These are phyloP conservation scores for Eueremaeus valkanovi DNA, from an alignment of 2,888 invertebrate species.

Conservation along the genomic window DNA sequence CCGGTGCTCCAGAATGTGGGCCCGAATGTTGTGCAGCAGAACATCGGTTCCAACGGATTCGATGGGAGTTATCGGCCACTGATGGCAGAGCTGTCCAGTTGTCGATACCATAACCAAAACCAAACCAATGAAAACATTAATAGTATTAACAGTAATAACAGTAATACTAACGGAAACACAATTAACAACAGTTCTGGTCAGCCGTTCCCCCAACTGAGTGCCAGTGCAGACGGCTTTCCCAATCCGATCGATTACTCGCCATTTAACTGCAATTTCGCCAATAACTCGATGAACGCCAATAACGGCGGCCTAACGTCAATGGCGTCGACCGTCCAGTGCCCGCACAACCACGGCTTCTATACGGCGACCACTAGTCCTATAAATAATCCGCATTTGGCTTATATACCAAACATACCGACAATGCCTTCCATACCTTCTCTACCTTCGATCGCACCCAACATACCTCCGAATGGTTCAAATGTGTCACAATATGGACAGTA, in stretches of 20 bases:
- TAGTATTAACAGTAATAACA: slow-evolving; percentile 15
- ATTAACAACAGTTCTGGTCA: not conserved
- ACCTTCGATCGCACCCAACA: slow-evolving; percentile 2
- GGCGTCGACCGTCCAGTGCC: slow-evolving; percentile 40
- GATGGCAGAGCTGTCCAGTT: slow-evolving; percentile 5
- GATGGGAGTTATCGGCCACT: not conserved
- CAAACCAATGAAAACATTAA: not conserved
- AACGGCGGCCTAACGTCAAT: slow-evolving; percentile 48
- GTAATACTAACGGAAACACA: not conserved
- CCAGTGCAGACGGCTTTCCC: not conserved
- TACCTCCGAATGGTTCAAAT: slow-evolving; percentile 31
- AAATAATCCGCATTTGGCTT: slow-evolving; percentile 21
- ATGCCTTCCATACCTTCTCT: slow-evolving; percentile 28
- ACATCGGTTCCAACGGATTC: not conserved
- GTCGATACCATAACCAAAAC: slow-evolving; percentile 11
- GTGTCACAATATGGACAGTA: slow-evolving; percentile 20
- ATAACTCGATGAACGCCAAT: slow-evolving; percentile 45
- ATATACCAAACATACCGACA: slow-evolving; percentile 32
- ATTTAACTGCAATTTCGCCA: slow-evolving; percentile 16
- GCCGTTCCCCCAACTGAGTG: not conserved
- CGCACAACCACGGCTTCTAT: slow-evolving; percentile 39
- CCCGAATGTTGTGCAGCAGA: not conserved
- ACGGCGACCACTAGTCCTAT: slow-evolving; percentile 32
- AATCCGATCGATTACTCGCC: slow-evolving; percentile 21
- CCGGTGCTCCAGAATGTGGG: not conserved